Evolutionary conservation across 2,888 invertebrate species (phyloP), one percentile per base, ranked within the genome.

Genomic region (Rosalia funebris): DNA sequence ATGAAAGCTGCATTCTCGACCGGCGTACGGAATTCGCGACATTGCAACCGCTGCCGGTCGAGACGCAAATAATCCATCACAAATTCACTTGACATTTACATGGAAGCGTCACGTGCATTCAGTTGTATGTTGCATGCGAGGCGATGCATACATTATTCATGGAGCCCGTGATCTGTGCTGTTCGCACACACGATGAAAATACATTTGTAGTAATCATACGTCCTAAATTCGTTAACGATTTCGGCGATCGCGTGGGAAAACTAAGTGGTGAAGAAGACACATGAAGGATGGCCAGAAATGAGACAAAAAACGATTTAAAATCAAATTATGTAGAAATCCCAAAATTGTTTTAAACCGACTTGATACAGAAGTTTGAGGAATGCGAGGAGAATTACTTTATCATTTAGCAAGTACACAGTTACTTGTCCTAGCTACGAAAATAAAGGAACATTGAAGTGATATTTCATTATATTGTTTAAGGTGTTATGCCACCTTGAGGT

Each of bases 91-190:
- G 71, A 71, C 73, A 62, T 68, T 67, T 66, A 70, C 72, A 72
- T 74, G 74, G 72, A 74, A 65, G 72, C 72, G 73, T 73, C 73
- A 74, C 73, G 72, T 69, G 73, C 75, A 75, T 75, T 73, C 70
- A 71, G 72, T 34, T 50, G 44, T 46, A 15, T 44, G 62, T 60
- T 32, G 53, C 54, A 62, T 48, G 45, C 46, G 50, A 25, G 25
- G 39, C 57, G 32, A 37, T 32, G 15, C 34, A 62, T 62, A 16
- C 54, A 62, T 62, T 62, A 62, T 62, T 62, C 61, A 62, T 62
- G 20, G 39, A 20, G 39, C 4, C 3, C 20, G 71, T 71, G 71
- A 72, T 71, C 70, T 67, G 71, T 71, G 73, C 72, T 70, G 34
- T 34, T 34, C 11, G 34, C 34, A 34, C 2, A 25, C 10, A n/a